These are phyloP conservation scores for Megaustenia siamemsis DNA, from an alignment of 2,888 invertebrate species.

Conservation along the genomic window DNA sequence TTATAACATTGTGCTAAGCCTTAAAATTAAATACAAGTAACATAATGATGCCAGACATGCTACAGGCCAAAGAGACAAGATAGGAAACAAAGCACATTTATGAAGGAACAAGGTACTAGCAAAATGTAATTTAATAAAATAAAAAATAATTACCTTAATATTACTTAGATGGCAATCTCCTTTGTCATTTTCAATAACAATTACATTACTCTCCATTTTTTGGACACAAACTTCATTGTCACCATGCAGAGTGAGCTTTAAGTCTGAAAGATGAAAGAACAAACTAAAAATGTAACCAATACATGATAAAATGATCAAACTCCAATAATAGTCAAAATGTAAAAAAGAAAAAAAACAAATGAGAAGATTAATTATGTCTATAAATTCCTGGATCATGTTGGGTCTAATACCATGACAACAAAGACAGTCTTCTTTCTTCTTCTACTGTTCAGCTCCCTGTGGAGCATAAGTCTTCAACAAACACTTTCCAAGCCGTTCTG, in stretches of 20 bases:
- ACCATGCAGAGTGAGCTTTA: constrained; percentile 20
- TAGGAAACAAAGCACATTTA: background rate
- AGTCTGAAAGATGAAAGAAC: constrained; percentile 24
- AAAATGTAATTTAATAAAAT: background rate
- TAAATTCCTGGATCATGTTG: too few species aligned
- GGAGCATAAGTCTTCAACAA: too few species aligned
- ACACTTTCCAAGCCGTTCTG: too few species aligned
- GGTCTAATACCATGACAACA: too few species aligned
- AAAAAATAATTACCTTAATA: constrained; percentile 36
- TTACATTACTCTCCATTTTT: constrained; percentile 42
- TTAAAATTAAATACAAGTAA: background rate
- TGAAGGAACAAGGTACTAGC: background rate
- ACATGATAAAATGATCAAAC: background rate
- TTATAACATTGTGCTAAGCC: background rate
- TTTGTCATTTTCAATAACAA: constrained; percentile 39
- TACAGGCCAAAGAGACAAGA: background rate
- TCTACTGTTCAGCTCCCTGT: too few species aligned
- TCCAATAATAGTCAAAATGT: too few species aligned
- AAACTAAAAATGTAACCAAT: background rate
- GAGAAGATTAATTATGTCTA: too few species aligned
- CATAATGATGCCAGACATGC: background rate
- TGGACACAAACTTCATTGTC: constrained; percentile 31
- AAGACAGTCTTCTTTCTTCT: too few species aligned
- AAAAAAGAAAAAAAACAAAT: too few species aligned
- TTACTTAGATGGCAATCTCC: constrained; percentile 44